Base-by-base conservation (phyloP, 2,888 invertebrate genomes). In the Rutpela maculata region DNA sequence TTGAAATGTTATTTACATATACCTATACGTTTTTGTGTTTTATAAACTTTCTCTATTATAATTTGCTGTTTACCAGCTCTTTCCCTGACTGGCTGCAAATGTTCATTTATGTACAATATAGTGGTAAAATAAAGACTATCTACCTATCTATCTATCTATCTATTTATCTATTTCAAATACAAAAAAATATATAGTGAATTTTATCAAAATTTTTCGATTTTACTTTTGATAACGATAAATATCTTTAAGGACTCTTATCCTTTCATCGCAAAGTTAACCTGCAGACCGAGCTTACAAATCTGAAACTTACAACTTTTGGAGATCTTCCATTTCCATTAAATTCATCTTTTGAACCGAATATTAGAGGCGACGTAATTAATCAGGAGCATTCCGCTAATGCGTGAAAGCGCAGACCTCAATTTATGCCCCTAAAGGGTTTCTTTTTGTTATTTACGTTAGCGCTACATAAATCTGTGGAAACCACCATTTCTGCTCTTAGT, bases 401-500 rank as follows among this genome's bases (percentile, higher is more conserved):
- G 43, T 43, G 43, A 43, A 43, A 43, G 43, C 43, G 43, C 43
- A 43, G 43, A 43, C 43, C 43, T 43, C 43, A 43, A 43, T 43
- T 43, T 43, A 43, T 43, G 43, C 43, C 43, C 43, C 11, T 10
- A 43, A 43, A 10, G 43, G 43, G 43, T 43, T 43, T 43, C 43
- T 11, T 43, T 43, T 43, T 43, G 15, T 43, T 43, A 43, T 43
- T 43, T 43, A 43, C 43, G 43, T 12, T 43, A 4, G 43, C 43
- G 43, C 15, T 43, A 43, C 43, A 43, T 43, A 43, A 43, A 43
- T 43, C 43, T 43, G 43, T 15, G 43, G 43, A 43, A 15, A 9
- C 11, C 12, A 15, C 7, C 43, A 9, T 43, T 43, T 43, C 15
- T 43, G 43, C 43, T 43, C 43, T 43, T 43, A 43, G 6, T 43